phyloP scores from a whole-genome alignment of 1,140 invertebrate genomes.

The Cyrtorhinus lividipennis region DNA sequence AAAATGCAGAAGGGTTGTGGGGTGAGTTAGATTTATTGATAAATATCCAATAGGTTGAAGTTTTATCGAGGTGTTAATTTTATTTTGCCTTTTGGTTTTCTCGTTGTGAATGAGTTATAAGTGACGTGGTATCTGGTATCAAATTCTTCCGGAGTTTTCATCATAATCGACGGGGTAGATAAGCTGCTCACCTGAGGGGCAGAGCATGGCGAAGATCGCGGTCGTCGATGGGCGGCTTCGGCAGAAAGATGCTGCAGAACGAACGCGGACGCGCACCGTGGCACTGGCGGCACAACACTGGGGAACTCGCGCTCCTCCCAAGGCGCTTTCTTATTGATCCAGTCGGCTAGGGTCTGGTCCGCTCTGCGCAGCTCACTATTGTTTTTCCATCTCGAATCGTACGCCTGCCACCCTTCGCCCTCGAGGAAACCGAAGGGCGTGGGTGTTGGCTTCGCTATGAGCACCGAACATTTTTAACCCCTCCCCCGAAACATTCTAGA shows the following conservation, averaged over 20 bases:
- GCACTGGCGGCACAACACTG: slow-evolving; percentile 1
- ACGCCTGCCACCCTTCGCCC: neutral
- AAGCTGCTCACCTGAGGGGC: neutral
- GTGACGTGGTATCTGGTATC: no score
- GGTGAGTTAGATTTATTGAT: no score
- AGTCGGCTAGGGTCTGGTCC: neutral
- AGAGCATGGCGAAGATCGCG: neutral
- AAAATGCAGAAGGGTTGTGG: no score
- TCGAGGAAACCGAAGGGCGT: neutral
- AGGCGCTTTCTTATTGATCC: slow-evolving; percentile 11
- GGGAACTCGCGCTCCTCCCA: neutral
- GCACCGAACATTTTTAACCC: no score
- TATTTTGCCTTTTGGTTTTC: no score
- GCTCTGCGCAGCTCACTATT: slow-evolving; percentile 11
- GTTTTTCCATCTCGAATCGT: neutral
- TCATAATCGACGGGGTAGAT: no score
- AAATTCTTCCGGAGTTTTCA: no score
- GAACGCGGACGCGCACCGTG: neutral
- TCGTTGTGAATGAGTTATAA: no score
- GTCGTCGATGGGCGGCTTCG: neutral
- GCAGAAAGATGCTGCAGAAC: neutral
- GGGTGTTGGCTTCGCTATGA: neutral
- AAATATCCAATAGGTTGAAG: no score
- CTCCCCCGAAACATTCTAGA: no score
- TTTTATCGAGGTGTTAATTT: no score